Percentiles rank a stretch among this genome's conserved stretches.
Evolutionary conservation across 92 coral and sea anemone genomes (phyloP).

Genomic region (Porites evermanni): DNA sequence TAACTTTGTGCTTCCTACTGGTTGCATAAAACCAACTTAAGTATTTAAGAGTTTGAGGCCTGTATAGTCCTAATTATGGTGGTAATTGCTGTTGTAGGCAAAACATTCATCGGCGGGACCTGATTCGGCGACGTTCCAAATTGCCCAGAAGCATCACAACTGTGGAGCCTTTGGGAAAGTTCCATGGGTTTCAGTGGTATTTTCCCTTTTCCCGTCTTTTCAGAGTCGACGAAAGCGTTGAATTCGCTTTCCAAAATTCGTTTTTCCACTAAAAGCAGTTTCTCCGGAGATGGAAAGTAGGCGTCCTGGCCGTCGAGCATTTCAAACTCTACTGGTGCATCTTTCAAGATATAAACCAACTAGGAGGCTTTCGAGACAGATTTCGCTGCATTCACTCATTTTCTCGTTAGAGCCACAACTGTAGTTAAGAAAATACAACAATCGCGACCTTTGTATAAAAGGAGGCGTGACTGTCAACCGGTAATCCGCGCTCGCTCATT

Average conservation of each 20-base stretch:
- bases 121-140: too few relatives aligned
- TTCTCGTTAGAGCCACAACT: background rate
- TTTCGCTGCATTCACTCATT: conserved; percentile 9
- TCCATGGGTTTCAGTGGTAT: conserved; percentile 2
- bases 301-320: conserved; percentile 18
- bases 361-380: conserved; percentile 29
- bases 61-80: too few relatives aligned
- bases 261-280: conserved; percentile 36
- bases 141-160: background rate
- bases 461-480: too few relatives aligned
- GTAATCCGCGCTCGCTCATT: too few relatives aligned
- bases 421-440: background rate
- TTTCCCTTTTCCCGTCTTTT: background rate
- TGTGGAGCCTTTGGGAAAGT: background rate
- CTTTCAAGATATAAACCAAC: conserved; percentile 35
- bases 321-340: conserved; percentile 36
- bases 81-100: too few relatives aligned
- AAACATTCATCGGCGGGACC: too few relatives aligned
- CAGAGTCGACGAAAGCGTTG: conserved; percentile 11
- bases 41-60: too few relatives aligned
- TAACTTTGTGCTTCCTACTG: too few relatives aligned
- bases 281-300: conserved; percentile 38
- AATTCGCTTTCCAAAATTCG: conserved; percentile 34
- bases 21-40: too few relatives aligned
- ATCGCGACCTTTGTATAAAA: too few relatives aligned